Base-by-base conservation (phyloP, 2,888 invertebrate species). In the Candidula unifasciata region DNA sequence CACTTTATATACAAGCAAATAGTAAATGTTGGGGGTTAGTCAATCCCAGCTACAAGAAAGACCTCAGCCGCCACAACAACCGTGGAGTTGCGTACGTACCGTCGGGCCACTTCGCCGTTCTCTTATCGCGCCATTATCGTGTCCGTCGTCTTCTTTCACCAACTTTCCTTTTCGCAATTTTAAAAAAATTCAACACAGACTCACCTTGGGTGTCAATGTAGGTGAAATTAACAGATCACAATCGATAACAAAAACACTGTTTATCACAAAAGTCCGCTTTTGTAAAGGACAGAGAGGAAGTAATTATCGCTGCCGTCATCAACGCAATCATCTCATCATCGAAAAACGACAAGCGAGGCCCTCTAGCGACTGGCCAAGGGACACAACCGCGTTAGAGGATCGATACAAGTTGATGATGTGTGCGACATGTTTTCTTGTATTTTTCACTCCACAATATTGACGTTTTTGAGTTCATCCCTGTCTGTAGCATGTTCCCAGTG, bases 261-360 rank as follows among this genome's bases (percentile, higher is more conserved):
- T 57, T 27, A 37, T 10, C 13, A 1, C n/a, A 35, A 71, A 35
- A 18, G 24, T 24, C 74, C 21, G 74, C 71, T 79, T 79, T 84
- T 80, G 84, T 84, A 54, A 74, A n/a, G 52, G 52, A 33, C 66
- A 37, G 80, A 71, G 77, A 80, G 84, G 80, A 81, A 84, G 84
- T 84, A 84, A 85, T 87, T 85, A 84, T 83, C 87, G 79, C 85
- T 82, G 82, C 84, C 85, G 83, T 87, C 87, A 87, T 87, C 87
- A 87, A 78, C 85, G 74, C 83, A 85, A 85, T 85, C 85, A 87
- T 87, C 87, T 82, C 84, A 85, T 85, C 85, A 78, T 60, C 85
- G 73, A 57, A 82, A 80, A 87, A 85, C 87, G 76, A 87, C 87
- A 85, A 82, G 85, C 81, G 73, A 79, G 82, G 85, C 85, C 87